A percentile compares a stretch with the other conserved stretches of the same genome.
Evolutionary conservation across 2,113 vertebrate species (phyloP).

Genomic region (Oryzias woworae): DNA sequence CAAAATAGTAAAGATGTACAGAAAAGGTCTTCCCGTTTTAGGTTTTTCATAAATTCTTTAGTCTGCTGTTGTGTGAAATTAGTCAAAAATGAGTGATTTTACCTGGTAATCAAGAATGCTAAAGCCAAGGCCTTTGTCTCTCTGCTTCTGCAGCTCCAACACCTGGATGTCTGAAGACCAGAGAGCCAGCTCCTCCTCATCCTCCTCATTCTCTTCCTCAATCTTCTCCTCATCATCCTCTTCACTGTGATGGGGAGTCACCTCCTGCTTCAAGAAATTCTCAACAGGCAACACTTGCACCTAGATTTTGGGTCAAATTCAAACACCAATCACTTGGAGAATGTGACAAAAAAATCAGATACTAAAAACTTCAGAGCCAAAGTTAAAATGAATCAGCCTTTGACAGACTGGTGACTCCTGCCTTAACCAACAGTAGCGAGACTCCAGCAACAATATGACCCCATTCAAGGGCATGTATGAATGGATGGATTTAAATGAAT

Average conservation of each 20-base stretch:
- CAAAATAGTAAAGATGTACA: no score
- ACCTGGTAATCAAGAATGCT: conserved; percentile 99
- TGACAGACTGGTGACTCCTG: no score
- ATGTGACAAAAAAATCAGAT: no score
- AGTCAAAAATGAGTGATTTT: not conserved
- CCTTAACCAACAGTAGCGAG: no score
- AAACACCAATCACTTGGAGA: not conserved
- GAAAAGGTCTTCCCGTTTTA: not conserved
- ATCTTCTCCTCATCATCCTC: conserved; percentile 28
- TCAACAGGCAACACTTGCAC: not conserved
- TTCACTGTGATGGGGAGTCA: conserved; percentile 38
- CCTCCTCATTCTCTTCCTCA: conserved; percentile 27
- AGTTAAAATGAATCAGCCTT: no score
- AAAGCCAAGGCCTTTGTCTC: conserved; percentile 89
- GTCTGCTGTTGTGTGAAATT: not conserved
- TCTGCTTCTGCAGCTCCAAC: conserved; percentile 85
- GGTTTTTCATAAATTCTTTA: not conserved
- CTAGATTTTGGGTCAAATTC: not conserved
- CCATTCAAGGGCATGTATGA: no score
- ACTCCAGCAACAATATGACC: no score
- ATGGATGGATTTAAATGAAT: no score
- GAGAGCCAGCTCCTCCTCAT: conserved; percentile 83
- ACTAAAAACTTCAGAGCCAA: no score
- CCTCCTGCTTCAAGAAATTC: conserved; percentile 9
- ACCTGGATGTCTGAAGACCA: conserved; percentile 89